These are phyloP conservation scores for Rattus norvegicus DNA, from an alignment of 2,113 vertebrate species.

Conservation along the genomic window DNA sequence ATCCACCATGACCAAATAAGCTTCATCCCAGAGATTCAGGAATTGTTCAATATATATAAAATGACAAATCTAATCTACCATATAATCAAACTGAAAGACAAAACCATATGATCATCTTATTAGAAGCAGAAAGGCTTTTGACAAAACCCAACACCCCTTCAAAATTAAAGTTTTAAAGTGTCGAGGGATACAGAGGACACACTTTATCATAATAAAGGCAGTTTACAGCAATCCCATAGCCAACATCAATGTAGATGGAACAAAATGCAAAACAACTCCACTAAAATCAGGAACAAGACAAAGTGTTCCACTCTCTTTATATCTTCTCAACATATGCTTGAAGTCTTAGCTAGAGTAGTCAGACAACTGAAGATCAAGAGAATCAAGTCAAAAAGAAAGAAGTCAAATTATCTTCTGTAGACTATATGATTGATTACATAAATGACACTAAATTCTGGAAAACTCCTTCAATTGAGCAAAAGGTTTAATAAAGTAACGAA, in stretches of 20 bases:
- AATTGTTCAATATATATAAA: background rate
- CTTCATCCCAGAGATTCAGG: background rate
- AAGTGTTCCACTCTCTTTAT: too few species aligned
- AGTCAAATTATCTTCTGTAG: background rate
- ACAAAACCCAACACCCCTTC: background rate
- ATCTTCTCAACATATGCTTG: background rate
- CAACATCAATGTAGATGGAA: background rate
- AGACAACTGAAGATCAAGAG: background rate
- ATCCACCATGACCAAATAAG: background rate
- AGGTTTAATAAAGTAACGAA: background rate
- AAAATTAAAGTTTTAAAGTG: too few species aligned
- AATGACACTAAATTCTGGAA: background rate
- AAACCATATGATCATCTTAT: background rate
- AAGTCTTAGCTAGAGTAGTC: background rate
- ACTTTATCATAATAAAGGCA: background rate
- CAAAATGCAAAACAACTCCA: background rate
- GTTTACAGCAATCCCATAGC: background rate
- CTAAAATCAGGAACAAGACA: background rate
- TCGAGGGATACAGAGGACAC: background rate
- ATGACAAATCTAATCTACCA: background rate
- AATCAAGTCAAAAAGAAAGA: background rate
- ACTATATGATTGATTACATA: background rate
- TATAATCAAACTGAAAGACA: background rate
- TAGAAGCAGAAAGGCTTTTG: background rate
- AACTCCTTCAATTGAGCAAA: background rate